Evolutionary conservation across 2,113 vertebrate species (phyloP), one percentile per base, ranked within the genome.

Genomic region (Anser brachyrhynchus): DNA sequence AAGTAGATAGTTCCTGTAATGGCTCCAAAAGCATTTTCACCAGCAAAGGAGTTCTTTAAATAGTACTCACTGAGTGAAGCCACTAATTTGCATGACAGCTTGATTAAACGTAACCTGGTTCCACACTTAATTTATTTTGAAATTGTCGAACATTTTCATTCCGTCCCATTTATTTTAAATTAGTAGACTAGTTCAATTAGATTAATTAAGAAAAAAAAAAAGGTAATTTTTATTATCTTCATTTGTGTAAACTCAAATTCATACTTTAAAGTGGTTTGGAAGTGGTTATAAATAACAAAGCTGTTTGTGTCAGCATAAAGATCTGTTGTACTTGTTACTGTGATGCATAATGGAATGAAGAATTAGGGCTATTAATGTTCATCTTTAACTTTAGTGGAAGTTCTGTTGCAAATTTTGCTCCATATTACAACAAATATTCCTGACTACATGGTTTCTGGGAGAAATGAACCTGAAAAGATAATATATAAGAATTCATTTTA

Each of bases 111-210:
- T 94, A 93, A 91, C 78, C 93, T 87, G 88, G 58, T 87, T 92
- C 71, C 82, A 93, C 82, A 76, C 84, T 92, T 94, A 71, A 92
- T 92, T 96, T 95, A 84, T 92, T 95, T 88, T 90, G 75, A 90
- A 94, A 58, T 85, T 95, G 77, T 74, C 82, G 78, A 85, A 52
- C 64, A 3, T 76, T 93, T 94, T 49, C 41, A 74, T 87, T 79
- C 77, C 49, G 9, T 85, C 31, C 81, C 80, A 58, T 95, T 85
- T 83, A 85, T 95, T 91, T 62, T 46, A 44, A 81, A 79, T 95
- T 85, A 43, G 64, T 25, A 77, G 74, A 41, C 55, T 14, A 28
- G 16, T 65, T 83, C 76, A 92, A 76, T 94, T 46, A 72, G 67
- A 49, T 61, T 94, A 91, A 57, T 93, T 79, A 76, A 76, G 78